Evolutionary conservation across 2,888 invertebrate genomes (phyloP).

Genomic region (Axea sp.): DNA sequence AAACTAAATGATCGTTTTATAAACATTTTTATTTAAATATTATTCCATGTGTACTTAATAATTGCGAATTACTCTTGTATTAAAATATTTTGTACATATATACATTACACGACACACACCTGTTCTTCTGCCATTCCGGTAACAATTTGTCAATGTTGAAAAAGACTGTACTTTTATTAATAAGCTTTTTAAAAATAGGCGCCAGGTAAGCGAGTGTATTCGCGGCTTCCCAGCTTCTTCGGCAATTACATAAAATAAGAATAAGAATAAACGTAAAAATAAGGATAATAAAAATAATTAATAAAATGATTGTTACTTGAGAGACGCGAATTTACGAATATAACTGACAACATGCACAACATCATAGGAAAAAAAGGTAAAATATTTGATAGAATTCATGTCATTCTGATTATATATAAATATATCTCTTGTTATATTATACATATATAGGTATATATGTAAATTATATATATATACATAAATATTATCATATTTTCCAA

Average conservation of each 20-base stretch:
- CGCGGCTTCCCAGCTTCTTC: constrained; percentile 51
- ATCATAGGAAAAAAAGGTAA: constrained; percentile 67
- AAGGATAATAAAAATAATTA: constrained; percentile 53
- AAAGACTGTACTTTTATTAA: constrained; percentile 59
- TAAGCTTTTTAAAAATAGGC: constrained; percentile 56
- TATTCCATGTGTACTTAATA: constrained; percentile 32
- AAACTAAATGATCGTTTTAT: not conserved
- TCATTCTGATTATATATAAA: constrained; percentile 78
- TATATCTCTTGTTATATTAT: constrained; percentile 77
- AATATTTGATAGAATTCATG: constrained; percentile 76
- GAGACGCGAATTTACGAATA: constrained; percentile 60
- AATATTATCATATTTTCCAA: constrained; percentile 77
- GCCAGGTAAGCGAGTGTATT: constrained; percentile 51
- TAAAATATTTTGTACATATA: constrained; percentile 41
- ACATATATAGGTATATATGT: constrained; percentile 72
- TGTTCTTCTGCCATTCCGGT: constrained; percentile 56
- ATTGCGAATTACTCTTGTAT: constrained; percentile 34
- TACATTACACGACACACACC: constrained; percentile 24
- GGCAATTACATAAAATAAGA: constrained; percentile 30
- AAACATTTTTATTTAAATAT: constrained; percentile 12
- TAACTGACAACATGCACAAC: constrained; percentile 68
- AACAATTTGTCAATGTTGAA: constrained; percentile 60
- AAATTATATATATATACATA: constrained; percentile 59
- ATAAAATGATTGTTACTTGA: constrained; percentile 60
- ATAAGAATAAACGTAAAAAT: constrained; percentile 47